Percentiles rank a stretch among this genome's conserved stretches.
Evolutionary conservation across 2,797 vertebrate species (phyloP).

Genomic region (Lepilemur ruficaudatus): DNA sequence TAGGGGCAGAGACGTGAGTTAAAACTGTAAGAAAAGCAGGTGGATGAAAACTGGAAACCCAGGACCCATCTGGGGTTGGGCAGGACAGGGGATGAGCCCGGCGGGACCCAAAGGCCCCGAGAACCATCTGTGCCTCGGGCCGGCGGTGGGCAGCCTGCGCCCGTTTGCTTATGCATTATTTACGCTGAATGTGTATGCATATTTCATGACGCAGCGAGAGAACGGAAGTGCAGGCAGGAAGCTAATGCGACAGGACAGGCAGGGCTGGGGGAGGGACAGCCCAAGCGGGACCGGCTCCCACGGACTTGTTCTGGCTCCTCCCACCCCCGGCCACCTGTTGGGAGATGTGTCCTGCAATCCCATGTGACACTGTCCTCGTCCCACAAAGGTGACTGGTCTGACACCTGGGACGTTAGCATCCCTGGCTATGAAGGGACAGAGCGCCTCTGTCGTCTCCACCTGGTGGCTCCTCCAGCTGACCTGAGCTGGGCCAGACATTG

Average conservation of each 20-base stretch:
- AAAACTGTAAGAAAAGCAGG: not conserved
- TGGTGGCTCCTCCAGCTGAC: not conserved
- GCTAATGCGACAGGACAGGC: not conserved
- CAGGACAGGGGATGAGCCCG: not conserved
- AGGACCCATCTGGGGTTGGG: not conserved
- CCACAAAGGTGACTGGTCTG: not conserved
- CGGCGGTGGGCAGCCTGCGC: not conserved
- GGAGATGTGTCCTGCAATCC: no score
- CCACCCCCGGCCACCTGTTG: fast-evolving
- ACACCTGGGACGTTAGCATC: not conserved
- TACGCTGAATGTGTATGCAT: not conserved
- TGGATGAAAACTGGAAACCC: not conserved
- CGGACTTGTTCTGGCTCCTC: no score
- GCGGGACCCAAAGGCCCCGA: not conserved
- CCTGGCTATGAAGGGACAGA: not conserved
- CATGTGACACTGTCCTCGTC: not conserved
- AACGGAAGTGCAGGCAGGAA: not conserved
- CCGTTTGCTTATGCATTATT: not conserved
- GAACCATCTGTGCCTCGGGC: not conserved
- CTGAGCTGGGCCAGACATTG: not conserved
- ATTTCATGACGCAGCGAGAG: not conserved
- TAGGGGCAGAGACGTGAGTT: not conserved
- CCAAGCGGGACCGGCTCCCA: not conserved
- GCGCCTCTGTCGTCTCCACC: fast-evolving
- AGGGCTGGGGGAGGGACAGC: fast-evolving